Conservation (phyloP, 2,797 vertebrate genomes). For the Pteronotus mesoamericanus region DNA sequence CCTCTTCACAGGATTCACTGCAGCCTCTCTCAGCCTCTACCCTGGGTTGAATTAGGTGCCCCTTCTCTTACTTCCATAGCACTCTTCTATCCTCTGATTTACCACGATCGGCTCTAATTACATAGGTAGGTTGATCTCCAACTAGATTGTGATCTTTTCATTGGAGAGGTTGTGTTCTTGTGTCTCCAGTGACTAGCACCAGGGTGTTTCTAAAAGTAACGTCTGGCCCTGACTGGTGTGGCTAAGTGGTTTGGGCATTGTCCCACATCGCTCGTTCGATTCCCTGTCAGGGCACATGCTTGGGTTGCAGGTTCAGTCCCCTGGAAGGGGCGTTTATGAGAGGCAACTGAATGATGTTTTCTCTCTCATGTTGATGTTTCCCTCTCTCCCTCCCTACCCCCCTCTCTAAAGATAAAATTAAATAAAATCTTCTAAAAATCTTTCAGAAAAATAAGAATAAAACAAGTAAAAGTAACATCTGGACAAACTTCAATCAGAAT, state of each 20-base stretch:
- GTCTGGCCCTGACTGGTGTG: not conserved
- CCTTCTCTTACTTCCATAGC: not conserved
- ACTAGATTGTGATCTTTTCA: not conserved
- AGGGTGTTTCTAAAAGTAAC: not conserved
- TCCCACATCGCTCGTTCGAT: not conserved
- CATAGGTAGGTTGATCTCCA: not conserved
- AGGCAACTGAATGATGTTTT: not conserved
- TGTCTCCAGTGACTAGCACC: not conserved
- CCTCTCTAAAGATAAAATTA: not conserved
- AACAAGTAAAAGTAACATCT: not conserved
- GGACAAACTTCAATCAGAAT: not conserved
- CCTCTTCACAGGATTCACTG: not conserved
- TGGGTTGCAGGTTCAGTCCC: no score
- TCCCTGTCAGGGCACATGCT: no score
- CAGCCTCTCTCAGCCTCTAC: not conserved
- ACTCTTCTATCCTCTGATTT: not conserved
- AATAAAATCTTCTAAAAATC: not conserved
- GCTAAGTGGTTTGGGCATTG: not conserved
- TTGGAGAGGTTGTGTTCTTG: not conserved
- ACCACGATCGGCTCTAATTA: not conserved
- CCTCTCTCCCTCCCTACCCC: not conserved
- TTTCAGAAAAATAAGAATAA: not conserved
- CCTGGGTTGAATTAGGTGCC: not conserved
- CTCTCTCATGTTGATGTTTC: no score
- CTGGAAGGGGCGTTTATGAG: not conserved